Evolutionary conservation across 2,113 vertebrate genomes (phyloP).

Genomic region (Pampusana beccarii): DNA sequence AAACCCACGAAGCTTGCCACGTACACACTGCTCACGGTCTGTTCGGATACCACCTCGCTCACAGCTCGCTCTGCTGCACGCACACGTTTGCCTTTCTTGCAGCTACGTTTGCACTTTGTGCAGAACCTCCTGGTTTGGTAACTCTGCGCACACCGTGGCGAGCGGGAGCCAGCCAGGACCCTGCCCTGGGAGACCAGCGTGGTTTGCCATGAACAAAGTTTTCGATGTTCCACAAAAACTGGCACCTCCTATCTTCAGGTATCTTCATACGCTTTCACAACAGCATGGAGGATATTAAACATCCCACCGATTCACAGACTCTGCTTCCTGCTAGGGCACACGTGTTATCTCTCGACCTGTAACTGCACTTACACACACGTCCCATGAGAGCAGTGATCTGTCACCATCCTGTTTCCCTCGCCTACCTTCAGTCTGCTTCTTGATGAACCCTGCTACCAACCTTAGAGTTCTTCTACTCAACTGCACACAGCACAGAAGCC

Average conservation of each 20-base stretch:
- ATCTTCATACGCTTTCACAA: constrained; percentile 41
- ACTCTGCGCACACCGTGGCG: not conserved
- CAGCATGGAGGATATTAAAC: not conserved
- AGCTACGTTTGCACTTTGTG: not conserved
- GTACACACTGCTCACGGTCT: not conserved
- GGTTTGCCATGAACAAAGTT: not conserved
- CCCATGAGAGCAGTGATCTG: not conserved
- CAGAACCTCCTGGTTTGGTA: not conserved
- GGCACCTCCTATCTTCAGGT: constrained; percentile 45
- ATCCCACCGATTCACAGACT: not conserved
- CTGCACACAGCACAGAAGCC: not conserved
- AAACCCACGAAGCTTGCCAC: not conserved
- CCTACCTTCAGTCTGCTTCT: not conserved
- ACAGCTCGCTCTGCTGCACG: not conserved
- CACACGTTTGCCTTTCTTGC: constrained; percentile 16
- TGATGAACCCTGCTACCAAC: not conserved
- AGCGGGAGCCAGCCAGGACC: not conserved
- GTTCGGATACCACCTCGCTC: not conserved
- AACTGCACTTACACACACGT: not conserved
- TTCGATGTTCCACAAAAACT: constrained; percentile 21
- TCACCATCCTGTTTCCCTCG: not conserved
- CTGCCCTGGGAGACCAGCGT: not conserved
- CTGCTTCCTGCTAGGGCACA: not conserved
- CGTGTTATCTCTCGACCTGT: not conserved
- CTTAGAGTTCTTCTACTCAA: not conserved